phyloP scores from a whole-genome alignment of 2,888 invertebrate genomes.

The Dysmachus trigonus region DNA sequence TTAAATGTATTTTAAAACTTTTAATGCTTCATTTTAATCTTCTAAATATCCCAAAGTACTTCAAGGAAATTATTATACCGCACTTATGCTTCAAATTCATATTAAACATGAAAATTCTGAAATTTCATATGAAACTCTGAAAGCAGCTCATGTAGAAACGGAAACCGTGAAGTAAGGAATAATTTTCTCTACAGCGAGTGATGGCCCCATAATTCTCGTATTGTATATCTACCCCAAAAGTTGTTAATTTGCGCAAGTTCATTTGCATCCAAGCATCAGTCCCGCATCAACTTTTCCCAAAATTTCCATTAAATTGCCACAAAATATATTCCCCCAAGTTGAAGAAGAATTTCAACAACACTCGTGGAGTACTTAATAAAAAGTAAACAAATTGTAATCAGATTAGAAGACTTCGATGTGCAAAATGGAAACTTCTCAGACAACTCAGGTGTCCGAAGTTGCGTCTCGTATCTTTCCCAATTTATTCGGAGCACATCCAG shows the following conservation, averaged over 20 bases:
- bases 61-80: neutral
- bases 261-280: neutral
- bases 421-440: neutral
- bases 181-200: neutral
- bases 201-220: neutral
- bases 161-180: neutral
- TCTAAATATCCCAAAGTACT: neutral
- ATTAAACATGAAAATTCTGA: neutral
- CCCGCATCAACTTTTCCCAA: neutral
- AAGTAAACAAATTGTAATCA: neutral
- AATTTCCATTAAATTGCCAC: neutral
- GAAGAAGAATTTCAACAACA: neutral
- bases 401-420: neutral
- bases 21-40: neutral
- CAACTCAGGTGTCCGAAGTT: slow-evolving; percentile 1
- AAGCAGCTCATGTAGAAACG: neutral
- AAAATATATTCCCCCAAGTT: neutral
- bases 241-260: neutral
- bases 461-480: neutral
- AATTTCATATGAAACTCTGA: no score
- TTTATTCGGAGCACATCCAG: slow-evolving; percentile 3
- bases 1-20: neutral
- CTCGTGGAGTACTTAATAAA: neutral
- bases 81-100: neutral
- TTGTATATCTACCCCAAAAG: neutral